Conservation (phyloP, 2,113 vertebrate species). For the Manacus vitellinus region DNA sequence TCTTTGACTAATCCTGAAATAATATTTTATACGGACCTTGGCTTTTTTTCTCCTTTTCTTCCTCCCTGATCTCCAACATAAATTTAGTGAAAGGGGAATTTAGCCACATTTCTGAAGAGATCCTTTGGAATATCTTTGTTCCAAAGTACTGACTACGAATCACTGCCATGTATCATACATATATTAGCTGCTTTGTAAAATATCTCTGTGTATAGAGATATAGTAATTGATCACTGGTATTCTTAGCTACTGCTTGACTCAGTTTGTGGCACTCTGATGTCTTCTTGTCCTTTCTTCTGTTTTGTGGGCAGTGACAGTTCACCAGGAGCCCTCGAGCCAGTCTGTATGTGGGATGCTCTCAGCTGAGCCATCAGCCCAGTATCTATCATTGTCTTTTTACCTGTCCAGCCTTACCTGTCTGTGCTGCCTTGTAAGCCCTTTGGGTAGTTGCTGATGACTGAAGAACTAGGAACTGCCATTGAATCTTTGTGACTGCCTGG, state of each 20-base stretch:
- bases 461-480: neutral
- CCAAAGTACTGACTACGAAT: neutral
- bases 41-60: neutral
- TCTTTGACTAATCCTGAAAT: neutral
- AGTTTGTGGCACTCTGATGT: neutral
- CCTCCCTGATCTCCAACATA: neutral
- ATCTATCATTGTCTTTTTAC: fast-evolving
- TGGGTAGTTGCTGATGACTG: too few species aligned
- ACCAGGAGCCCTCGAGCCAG: neutral
- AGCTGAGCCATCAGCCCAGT: fast-evolving
- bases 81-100: neutral
- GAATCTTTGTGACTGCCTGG: neutral
- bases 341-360: neutral
- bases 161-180: fast-evolving
- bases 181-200: neutral
- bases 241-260: neutral
- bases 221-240: fast-evolving
- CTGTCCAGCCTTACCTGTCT: neutral
- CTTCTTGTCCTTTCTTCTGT: neutral
- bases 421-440: neutral
- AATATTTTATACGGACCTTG: neutral
- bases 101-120: neutral
- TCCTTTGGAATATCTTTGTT: neutral
- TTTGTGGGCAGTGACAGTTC: neutral
- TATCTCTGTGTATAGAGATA: fast-evolving